Conservation (phyloP, 2,797 vertebrate species). For the Chelonia mydas region DNA sequence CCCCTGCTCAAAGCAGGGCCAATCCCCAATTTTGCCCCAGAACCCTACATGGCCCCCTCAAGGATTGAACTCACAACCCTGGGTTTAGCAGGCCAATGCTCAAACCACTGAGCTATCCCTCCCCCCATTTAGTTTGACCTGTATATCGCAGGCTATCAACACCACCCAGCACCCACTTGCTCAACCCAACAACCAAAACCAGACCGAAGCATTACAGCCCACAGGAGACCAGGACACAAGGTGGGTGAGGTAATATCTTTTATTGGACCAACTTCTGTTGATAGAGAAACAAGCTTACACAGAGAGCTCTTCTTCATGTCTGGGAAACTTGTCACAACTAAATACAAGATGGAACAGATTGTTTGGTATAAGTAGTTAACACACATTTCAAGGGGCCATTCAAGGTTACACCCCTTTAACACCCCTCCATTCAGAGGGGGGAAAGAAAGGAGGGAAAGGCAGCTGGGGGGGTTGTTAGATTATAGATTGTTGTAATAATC, state of each 20-base stretch:
- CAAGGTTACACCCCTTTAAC: background rate
- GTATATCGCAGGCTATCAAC: background rate
- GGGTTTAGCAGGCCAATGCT: too few relatives aligned
- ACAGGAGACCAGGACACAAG: background rate
- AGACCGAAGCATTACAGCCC: background rate
- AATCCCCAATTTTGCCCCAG: too few relatives aligned
- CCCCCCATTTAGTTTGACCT: background rate
- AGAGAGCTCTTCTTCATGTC: background rate
- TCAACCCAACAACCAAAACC: background rate
- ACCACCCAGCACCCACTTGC: background rate
- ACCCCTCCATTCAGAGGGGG: background rate
- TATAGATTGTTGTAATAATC: background rate
- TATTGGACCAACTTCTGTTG: background rate
- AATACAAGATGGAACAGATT: background rate
- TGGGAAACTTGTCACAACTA: background rate
- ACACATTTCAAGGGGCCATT: background rate
- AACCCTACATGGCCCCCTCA: too few relatives aligned
- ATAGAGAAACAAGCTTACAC: background rate
- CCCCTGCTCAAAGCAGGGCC: too few relatives aligned
- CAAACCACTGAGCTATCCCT: too few relatives aligned
- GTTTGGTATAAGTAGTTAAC: background rate
- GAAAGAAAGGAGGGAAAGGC: background rate
- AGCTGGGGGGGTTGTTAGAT: background rate
- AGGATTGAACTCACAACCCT: too few relatives aligned
- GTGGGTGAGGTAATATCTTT: background rate